A percentile compares a stretch with the other conserved stretches of the same genome.
These are phyloP conservation scores for Sebastes schlegelii DNA, from an alignment of 2,113 vertebrate genomes.

Conservation along the genomic window DNA sequence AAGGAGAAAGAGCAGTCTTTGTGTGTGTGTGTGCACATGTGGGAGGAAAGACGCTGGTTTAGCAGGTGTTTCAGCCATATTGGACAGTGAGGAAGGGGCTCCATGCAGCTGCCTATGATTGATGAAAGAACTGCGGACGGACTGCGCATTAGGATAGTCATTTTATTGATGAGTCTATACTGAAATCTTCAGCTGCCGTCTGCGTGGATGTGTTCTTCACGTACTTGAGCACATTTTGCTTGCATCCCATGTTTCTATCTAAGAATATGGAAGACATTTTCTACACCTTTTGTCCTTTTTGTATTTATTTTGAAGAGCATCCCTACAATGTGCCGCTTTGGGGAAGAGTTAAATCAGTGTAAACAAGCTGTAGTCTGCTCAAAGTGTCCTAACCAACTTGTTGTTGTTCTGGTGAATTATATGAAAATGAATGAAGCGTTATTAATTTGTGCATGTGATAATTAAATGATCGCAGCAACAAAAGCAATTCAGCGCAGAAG, in stretches of 20 bases:
- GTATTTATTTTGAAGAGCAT: neutral
- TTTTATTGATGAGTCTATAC: slow-evolving; percentile 45
- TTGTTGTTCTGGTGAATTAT: slow-evolving; percentile 13
- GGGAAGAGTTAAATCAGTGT: neutral
- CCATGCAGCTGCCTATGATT: slow-evolving; percentile 37
- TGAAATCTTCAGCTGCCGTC: slow-evolving; percentile 17
- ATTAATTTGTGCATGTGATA: slow-evolving; percentile 29
- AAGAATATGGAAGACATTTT: neutral
- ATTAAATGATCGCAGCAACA: slow-evolving; percentile 32
- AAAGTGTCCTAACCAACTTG: slow-evolving; percentile 6
- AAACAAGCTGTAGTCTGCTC: neutral
- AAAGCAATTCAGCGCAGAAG: slow-evolving; percentile 15
- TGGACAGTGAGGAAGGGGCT: slow-evolving; percentile 50
- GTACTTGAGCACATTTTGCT: neutral
- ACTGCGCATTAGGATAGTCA: slow-evolving; percentile 10
- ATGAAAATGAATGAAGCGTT: slow-evolving; percentile 28
- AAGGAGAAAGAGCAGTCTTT: slow-evolving; percentile 6
- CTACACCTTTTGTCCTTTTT: neutral
- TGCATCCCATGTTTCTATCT: neutral
- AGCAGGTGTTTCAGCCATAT: slow-evolving; percentile 63
- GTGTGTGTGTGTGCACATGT: slow-evolving; percentile 11
- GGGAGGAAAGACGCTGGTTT: slow-evolving; percentile 20
- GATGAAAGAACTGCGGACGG: slow-evolving; percentile 21
- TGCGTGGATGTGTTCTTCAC: too few species aligned
- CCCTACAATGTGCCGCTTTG: neutral